phyloP scores from a whole-genome alignment of 2,797 vertebrate species.

The Meda fulgida region DNA sequence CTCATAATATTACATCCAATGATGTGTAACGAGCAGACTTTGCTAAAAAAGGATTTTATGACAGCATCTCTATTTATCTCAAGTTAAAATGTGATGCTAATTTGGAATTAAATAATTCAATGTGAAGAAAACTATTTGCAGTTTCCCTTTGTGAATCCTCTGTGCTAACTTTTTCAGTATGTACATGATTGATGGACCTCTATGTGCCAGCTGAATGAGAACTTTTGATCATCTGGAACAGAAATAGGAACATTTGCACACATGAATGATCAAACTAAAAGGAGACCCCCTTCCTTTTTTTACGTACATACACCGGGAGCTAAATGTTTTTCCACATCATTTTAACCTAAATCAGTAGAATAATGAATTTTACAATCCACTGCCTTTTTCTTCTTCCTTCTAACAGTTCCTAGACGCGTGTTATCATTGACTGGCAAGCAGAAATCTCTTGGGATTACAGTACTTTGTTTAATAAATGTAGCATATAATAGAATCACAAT shows the following conservation, averaged over 20 bases:
- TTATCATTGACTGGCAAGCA: conserved; percentile 28
- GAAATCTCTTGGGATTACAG: conserved; percentile 17
- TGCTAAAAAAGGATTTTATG: conserved; percentile 19
- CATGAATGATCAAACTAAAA: conserved; percentile 71
- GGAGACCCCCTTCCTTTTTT: conserved; percentile 60
- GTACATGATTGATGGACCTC: conserved; percentile 62
- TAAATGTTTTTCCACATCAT: conserved; percentile 64
- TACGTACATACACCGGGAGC: conserved; percentile 57
- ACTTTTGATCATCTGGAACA: conserved; percentile 65
- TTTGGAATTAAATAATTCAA: conserved; percentile 61
- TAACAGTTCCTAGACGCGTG: conserved; percentile 19
- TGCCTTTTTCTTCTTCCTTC: conserved; percentile 32
- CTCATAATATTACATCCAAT: not conserved
- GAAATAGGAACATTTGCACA: conserved; percentile 74
- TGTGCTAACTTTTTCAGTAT: conserved; percentile 54
- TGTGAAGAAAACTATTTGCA: conserved; percentile 64
- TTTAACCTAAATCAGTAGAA: conserved; percentile 62
- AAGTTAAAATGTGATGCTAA: not conserved
- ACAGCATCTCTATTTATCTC: conserved; percentile 13
- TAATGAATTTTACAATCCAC: conserved; percentile 58
- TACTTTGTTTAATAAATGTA: conserved; percentile 34
- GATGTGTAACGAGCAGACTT: not conserved
- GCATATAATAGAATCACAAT: conserved; percentile 30
- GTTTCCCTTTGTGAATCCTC: conserved; percentile 66
- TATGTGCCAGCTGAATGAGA: conserved; percentile 60